Evolutionary conservation across 2,797 vertebrate genomes (phyloP).

Genomic region (Gallirallus australis): DNA sequence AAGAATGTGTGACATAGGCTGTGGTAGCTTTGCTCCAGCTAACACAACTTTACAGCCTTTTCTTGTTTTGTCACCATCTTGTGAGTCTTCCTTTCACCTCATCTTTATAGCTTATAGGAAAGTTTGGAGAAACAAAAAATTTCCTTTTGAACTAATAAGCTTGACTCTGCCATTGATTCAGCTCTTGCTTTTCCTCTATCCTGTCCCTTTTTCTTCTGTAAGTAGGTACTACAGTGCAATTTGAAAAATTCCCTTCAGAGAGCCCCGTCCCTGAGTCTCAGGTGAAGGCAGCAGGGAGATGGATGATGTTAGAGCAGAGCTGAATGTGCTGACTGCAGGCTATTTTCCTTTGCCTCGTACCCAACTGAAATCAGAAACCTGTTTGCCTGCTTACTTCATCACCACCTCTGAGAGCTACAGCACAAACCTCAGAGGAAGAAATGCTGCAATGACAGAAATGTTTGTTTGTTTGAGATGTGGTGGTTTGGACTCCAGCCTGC

Average conservation of each 20-base stretch:
- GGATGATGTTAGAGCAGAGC: background rate
- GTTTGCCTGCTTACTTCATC: conserved; percentile 11
- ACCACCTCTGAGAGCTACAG: background rate
- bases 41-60: background rate
- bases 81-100: background rate
- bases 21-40: background rate
- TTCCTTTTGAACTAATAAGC: background rate
- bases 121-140: background rate
- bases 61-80: background rate
- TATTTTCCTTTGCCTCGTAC: background rate
- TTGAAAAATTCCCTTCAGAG: background rate
- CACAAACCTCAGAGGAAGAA: conserved; percentile 19
- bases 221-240: background rate
- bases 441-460: background rate
- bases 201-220: background rate
- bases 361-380: conserved; percentile 51
- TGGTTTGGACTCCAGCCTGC: background rate
- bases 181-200: background rate
- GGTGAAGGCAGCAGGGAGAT: background rate
- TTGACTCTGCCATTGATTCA: background rate
- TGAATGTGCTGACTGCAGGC: background rate
- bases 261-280: background rate
- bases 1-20: background rate
- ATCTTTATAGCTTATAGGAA: background rate
- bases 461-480: background rate